Conservation (phyloP, 2,797 vertebrate species). For the Platyrinchus mystaceus region DNA sequence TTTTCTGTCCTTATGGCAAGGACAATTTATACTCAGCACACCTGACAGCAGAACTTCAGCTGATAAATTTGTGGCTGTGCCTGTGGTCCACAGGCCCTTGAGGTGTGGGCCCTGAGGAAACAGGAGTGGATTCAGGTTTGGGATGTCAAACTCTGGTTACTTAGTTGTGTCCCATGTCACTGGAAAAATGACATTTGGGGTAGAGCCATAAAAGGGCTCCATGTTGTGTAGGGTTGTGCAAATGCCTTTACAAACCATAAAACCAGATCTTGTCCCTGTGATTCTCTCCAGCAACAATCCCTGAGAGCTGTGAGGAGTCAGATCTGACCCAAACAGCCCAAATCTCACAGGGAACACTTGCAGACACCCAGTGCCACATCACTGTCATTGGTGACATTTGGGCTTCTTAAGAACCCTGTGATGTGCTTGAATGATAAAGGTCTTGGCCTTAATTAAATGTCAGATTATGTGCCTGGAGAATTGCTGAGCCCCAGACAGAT, state of each 20-base stretch:
- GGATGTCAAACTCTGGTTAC: background rate
- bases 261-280: background rate
- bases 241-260: background rate
- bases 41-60: background rate
- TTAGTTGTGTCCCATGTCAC: rapidly evolving
- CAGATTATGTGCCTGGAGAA: background rate
- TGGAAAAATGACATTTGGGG: background rate
- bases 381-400: background rate
- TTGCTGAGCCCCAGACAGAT: background rate
- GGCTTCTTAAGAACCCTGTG: background rate
- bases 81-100: background rate
- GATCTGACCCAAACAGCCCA: background rate
- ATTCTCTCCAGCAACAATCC: background rate
- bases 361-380: background rate
- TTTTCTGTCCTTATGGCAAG: rapidly evolving
- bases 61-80: rapidly evolving
- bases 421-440: background rate
- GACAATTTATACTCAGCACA: rapidly evolving
- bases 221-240: rapidly evolving
- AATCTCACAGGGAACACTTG: background rate
- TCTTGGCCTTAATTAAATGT: conserved; percentile 12
- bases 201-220: background rate
- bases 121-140: rapidly evolving
- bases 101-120: background rate
- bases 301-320: background rate